A percentile compares a stretch with the other conserved stretches of the same genome.
These are phyloP conservation scores for Cetonia aurata DNA, from an alignment of 2,888 invertebrate species.

Conservation along the genomic window DNA sequence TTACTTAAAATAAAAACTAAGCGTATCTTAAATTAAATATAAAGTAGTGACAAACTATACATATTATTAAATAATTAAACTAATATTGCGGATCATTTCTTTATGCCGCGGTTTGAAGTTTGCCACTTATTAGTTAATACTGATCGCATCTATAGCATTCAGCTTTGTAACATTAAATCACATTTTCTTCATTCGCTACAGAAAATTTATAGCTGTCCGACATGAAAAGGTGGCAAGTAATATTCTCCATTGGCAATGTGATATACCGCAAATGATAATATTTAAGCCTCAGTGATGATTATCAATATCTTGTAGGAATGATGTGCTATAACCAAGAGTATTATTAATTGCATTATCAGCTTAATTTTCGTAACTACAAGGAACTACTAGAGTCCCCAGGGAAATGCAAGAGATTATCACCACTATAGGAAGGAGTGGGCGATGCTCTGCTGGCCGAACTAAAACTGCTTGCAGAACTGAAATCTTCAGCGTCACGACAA, in stretches of 20 bases:
- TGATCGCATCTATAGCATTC: neutral
- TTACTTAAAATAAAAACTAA: too few species aligned
- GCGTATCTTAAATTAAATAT: too few species aligned
- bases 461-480: conserved; percentile 84
- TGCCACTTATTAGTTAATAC: neutral
- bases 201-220: neutral
- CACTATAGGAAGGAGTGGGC: conserved; percentile 81
- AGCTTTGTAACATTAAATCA: neutral
- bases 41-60: too few species aligned
- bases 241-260: conserved; percentile 11
- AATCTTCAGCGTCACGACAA: conserved; percentile 76
- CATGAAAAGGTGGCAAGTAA: neutral
- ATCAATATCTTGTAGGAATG: conserved; percentile 1
- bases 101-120: too few species aligned
- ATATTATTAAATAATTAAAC: too few species aligned
- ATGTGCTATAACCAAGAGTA: conserved; percentile 31
- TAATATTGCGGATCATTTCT: too few species aligned
- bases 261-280: neutral
- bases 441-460: conserved; percentile 86
- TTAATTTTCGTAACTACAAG: conserved; percentile 62
- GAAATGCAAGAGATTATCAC: conserved; percentile 83
- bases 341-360: conserved; percentile 4
- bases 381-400: conserved; percentile 83
- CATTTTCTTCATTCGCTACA: neutral
- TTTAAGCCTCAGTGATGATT: neutral